Evolutionary conservation across 2,113 vertebrate species (phyloP).

Genomic region (Ramphastos sulfuratus): DNA sequence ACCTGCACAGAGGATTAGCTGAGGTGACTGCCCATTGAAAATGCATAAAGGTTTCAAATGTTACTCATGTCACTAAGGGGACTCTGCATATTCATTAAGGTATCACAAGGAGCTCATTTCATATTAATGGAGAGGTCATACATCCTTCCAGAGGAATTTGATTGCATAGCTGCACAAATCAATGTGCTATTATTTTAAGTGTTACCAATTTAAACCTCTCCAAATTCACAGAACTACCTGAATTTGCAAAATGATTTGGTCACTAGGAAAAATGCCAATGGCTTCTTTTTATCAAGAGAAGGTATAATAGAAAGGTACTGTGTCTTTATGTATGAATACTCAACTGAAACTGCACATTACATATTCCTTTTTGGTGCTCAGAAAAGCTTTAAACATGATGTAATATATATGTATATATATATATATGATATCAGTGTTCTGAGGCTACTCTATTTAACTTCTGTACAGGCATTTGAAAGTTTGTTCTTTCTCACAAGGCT

Average conservation of each 20-base stretch:
- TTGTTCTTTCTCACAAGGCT: neutral
- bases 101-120: constrained; percentile 67
- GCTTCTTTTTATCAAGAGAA: neutral
- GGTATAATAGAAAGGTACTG: neutral
- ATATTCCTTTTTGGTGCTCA: neutral
- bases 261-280: neutral
- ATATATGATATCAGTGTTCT: neutral
- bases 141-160: constrained; percentile 64
- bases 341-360: neutral
- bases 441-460: neutral
- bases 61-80: constrained; percentile 66
- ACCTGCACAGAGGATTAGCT: constrained; percentile 58
- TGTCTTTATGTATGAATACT: neutral
- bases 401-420: neutral
- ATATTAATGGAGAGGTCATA: constrained; percentile 68
- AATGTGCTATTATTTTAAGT: constrained; percentile 36
- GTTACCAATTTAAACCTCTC: constrained; percentile 22
- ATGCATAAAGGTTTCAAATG: constrained; percentile 67
- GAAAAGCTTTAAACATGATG: neutral
- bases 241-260: constrained; percentile 17
- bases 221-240: neutral
- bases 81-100: constrained; percentile 68
- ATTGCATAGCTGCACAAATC: constrained; percentile 46
- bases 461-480: neutral
- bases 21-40: constrained; percentile 64